Percentiles rank a stretch among this genome's conserved stretches.
Evolutionary conservation across 2,888 invertebrate genomes (phyloP).

Genomic region (Athalia cordata): DNA sequence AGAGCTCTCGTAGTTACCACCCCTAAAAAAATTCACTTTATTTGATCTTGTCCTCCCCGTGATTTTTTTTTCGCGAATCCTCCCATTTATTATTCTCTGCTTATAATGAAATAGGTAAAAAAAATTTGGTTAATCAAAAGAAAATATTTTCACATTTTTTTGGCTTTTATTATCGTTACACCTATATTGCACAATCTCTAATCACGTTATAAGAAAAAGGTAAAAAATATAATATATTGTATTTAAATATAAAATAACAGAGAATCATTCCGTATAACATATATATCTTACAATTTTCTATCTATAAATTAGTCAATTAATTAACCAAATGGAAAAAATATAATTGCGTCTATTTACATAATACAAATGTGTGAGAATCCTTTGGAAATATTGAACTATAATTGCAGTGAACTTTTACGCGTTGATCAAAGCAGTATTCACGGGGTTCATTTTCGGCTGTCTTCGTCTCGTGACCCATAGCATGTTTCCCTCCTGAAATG

Average conservation of each 20-base stretch:
- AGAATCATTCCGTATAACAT: conserved; percentile 2
- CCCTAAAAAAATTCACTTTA: too few relatives aligned
- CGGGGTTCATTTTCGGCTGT: conserved; percentile 47
- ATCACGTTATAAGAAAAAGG: conserved; percentile 27
- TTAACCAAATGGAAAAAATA: too few relatives aligned
- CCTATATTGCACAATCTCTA: background rate
- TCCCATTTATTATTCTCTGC: too few relatives aligned
- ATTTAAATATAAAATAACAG: conserved; percentile 13
- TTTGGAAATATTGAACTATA: background rate
- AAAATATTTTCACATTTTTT: background rate
- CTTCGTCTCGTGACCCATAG: conserved; percentile 64
- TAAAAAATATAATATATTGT: conserved; percentile 26
- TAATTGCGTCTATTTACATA: conserved; percentile 9
- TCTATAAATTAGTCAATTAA: background rate
- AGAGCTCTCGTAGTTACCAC: too few relatives aligned
- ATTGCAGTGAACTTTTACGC: background rate
- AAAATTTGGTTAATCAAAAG: background rate
- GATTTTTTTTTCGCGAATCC: too few relatives aligned
- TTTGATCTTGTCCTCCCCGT: too few relatives aligned
- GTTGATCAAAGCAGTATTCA: conserved; percentile 16
- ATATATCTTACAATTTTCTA: background rate
- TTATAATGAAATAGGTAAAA: too few relatives aligned
- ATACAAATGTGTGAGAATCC: background rate
- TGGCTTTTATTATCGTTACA: background rate
- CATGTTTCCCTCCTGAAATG: conserved; percentile 62